phyloP scores from a whole-genome alignment of 2,797 vertebrate species.

The Bovichtus diacanthus region DNA sequence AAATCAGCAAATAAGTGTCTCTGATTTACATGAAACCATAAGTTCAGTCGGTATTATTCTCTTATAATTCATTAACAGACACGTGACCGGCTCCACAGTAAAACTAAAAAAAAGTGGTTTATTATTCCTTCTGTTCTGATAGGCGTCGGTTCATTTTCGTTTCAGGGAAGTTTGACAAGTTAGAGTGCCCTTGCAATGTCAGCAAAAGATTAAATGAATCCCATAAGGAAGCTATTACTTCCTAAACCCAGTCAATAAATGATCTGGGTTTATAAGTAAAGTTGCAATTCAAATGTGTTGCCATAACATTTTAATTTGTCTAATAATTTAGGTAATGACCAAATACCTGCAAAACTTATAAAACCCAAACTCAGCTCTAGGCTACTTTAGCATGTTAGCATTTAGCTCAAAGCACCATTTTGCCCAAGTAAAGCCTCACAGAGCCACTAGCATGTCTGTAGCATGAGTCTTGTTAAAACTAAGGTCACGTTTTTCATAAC shows the following conservation, averaged over 20 bases:
- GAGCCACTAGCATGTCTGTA: not conserved
- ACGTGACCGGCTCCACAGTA: constrained; percentile 1
- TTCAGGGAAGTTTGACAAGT: constrained; percentile 42
- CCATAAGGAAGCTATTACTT: constrained; percentile 7
- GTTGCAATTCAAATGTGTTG: not conserved
- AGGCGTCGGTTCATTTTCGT: constrained; percentile 52
- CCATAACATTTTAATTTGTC: too few relatives aligned
- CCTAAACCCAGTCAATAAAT: constrained; percentile 56
- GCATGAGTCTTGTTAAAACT: not conserved
- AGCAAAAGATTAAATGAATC: constrained; percentile 16
- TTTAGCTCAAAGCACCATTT: not conserved
- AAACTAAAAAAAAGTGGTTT: constrained; percentile 51
- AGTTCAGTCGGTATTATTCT: not conserved
- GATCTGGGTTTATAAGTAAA: constrained; percentile 10
- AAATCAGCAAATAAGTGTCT: not conserved
- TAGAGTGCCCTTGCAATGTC: constrained; percentile 6
- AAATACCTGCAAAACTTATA: not conserved
- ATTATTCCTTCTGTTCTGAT: constrained; percentile 63
- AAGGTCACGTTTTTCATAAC: not conserved
- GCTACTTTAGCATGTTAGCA: not conserved
- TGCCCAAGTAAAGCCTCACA: not conserved
- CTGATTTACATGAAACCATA: not conserved
- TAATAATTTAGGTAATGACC: not conserved
- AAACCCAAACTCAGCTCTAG: not conserved
- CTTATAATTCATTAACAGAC: constrained; percentile 11